These are phyloP conservation scores for Pardalotus punctatus DNA, from an alignment of 2,113 vertebrate genomes.

Conservation along the genomic window DNA sequence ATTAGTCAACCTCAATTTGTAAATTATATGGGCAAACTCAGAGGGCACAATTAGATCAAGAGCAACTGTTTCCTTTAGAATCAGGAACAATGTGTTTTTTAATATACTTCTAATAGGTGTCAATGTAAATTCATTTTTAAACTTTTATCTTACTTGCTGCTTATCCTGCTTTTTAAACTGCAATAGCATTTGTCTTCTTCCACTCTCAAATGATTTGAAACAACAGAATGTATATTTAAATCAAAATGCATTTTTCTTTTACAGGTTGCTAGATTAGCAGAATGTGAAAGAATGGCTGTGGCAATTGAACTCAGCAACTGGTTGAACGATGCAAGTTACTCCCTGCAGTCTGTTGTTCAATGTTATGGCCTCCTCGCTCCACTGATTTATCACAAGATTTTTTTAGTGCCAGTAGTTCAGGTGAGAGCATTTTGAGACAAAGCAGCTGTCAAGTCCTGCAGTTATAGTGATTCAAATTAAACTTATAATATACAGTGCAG, in stretches of 20 bases:
- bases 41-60: background rate
- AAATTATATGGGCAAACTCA: background rate
- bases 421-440: constrained; percentile 65
- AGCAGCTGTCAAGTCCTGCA: background rate
- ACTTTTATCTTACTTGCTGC: background rate
- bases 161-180: background rate
- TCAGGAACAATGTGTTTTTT: background rate
- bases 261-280: constrained; percentile 83
- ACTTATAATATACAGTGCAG: background rate
- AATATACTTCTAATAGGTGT: background rate
- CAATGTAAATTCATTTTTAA: background rate
- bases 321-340: constrained; percentile 79
- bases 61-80: background rate
- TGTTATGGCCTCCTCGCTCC: constrained; percentile 91
- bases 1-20: background rate
- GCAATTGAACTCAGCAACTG: constrained; percentile 85
- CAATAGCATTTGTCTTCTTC: background rate
- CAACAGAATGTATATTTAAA: background rate
- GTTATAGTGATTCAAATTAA: background rate
- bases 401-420: constrained; percentile 79
- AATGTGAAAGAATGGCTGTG: constrained; percentile 85
- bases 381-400: constrained; percentile 88
- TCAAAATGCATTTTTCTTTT: constrained; percentile 20
- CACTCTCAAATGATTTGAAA: background rate
- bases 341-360: constrained; percentile 83